Percentiles rank a stretch among this genome's conserved stretches.
These are phyloP conservation scores for Turnix velox DNA, from an alignment of 2,113 vertebrate genomes.

Conservation along the genomic window DNA sequence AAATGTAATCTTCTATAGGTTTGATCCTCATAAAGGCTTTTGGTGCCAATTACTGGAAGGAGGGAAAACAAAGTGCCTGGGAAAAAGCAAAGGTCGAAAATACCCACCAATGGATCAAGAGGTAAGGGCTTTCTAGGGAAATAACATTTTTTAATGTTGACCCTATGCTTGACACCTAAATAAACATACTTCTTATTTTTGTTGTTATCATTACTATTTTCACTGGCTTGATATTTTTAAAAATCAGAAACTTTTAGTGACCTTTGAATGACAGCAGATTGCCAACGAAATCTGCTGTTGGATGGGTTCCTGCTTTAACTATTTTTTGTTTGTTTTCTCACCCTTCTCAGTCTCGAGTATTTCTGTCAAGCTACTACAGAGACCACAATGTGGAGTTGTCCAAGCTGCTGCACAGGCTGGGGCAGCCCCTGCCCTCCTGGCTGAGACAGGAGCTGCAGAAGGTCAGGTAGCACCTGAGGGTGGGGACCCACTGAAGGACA, in stretches of 20 bases:
- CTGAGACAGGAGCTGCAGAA: conserved; percentile 96
- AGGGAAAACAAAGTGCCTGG: conserved; percentile 95
- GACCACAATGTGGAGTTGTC: conserved; percentile 96
- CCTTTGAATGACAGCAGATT: not conserved
- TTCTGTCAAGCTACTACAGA: conserved; percentile 93
- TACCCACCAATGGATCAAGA: conserved; percentile 93
- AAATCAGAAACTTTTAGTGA: not conserved
- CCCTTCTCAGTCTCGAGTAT: conserved; percentile 81
- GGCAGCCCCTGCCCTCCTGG: conserved; percentile 95
- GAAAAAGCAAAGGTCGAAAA: conserved; percentile 94
- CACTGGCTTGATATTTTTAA: not conserved
- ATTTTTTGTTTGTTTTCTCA: not conserved
- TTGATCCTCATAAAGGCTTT: conserved; percentile 96
- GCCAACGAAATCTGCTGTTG: rapidly evolving
- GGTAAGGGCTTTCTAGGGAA: conserved; percentile 70
- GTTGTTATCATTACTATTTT: not conserved
- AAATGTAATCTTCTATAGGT: conserved; percentile 70
- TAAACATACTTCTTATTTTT: not conserved
- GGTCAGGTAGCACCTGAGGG: conserved; percentile 78
- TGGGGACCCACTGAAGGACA: not conserved
- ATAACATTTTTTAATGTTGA: not conserved
- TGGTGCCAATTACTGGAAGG: conserved; percentile 96
- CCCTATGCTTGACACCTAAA: not conserved
- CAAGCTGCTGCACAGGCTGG: conserved; percentile 91
- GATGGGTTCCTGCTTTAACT: not conserved